Conservation (phyloP, 1,140 invertebrate species). For the Orius laevigatus region DNA sequence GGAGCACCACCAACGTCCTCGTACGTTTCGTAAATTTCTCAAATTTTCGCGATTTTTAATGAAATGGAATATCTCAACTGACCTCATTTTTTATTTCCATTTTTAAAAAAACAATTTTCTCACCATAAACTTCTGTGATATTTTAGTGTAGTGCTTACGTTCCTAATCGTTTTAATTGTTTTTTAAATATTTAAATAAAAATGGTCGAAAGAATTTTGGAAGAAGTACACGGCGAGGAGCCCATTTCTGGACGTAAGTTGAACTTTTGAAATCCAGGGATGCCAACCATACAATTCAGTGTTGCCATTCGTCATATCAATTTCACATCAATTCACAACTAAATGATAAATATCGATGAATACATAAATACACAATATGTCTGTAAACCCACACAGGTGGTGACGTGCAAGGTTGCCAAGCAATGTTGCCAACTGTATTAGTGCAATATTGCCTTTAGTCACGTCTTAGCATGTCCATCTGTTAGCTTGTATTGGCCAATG, state of each 20-base stretch:
- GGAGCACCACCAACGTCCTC: too few relatives aligned
- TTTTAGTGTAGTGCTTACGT: too few relatives aligned
- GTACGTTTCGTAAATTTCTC: too few relatives aligned
- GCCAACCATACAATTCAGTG: neutral
- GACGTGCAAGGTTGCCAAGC: neutral
- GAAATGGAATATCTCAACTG: too few relatives aligned
- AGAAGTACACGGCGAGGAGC: conserved; percentile 14
- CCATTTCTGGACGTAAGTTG: conserved; percentile 14
- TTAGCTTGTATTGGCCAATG: too few relatives aligned
- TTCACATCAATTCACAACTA: neutral
- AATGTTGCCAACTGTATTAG: neutral
- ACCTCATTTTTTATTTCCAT: too few relatives aligned
- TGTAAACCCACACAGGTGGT: neutral
- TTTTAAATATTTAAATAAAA: neutral
- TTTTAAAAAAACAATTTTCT: too few relatives aligned
- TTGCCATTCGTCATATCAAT: neutral
- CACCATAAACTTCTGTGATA: too few relatives aligned
- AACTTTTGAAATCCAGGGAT: neutral
- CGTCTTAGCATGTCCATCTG: too few relatives aligned
- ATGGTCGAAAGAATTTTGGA: conserved; percentile 18
- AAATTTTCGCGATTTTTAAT: too few relatives aligned
- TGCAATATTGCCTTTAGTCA: too few relatives aligned
- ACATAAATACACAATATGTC: too few relatives aligned
- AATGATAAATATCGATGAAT: neutral
- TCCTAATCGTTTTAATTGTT: neutral